Evolutionary conservation across 1,140 invertebrate genomes (phyloP).

Genomic region (Kradibia gibbosae): DNA sequence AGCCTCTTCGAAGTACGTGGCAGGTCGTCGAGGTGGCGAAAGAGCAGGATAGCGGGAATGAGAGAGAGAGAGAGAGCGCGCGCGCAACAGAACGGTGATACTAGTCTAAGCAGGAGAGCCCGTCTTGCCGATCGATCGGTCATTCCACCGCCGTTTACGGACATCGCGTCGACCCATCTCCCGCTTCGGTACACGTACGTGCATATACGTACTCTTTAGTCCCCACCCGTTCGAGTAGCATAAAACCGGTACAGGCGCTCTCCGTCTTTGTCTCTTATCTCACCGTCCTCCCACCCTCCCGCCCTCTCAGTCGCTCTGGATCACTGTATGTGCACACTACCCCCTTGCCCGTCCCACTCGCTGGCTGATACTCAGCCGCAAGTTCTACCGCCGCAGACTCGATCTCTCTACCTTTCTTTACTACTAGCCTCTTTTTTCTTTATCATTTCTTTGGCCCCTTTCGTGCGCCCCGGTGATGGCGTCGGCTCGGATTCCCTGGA

Average conservation of each 20-base stretch:
- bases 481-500: background rate
- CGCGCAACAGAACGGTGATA: background rate
- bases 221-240: background rate
- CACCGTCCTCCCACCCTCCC: background rate
- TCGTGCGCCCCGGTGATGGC: background rate
- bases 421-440: background rate
- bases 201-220: background rate
- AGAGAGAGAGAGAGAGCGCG: background rate
- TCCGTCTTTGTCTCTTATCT: background rate
- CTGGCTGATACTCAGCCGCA: background rate
- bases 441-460: background rate
- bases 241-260: conserved; percentile 37
- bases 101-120: background rate
- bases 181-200: background rate
- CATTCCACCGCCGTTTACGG: conserved; percentile 55
- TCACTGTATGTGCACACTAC: no score
- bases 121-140: conserved; percentile 46
- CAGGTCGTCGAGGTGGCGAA: background rate
- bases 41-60: background rate
- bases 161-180: conserved; percentile 48
- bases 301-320: background rate
- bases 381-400: background rate
- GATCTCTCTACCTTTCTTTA: background rate
- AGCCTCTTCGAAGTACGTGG: background rate
- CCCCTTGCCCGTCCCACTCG: background rate